Evolutionary conservation across 1,140 invertebrate species (phyloP).

Genomic region (Philotrypesis tridentata): DNA sequence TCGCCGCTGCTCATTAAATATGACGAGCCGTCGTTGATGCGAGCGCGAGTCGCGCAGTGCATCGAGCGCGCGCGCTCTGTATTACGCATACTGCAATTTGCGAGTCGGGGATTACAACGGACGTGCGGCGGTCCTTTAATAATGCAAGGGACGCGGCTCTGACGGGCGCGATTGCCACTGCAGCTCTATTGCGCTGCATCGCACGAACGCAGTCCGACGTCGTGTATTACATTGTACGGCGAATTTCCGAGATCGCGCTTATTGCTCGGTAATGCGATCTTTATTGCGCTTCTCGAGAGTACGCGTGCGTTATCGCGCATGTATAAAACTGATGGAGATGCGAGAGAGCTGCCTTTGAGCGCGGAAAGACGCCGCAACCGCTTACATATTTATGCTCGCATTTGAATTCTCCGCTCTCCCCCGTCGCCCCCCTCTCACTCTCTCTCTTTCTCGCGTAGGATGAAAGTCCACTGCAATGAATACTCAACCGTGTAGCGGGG

Average conservation of each 20-base stretch:
- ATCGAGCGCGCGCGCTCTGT: no score
- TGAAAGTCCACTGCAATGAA: not conserved
- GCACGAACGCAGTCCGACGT: no score
- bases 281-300: constrained; percentile 2
- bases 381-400: not conserved
- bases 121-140: not conserved
- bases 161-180: not conserved
- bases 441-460: not conserved
- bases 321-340: no score
- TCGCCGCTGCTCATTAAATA: not conserved
- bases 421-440: no score
- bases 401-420: not conserved
- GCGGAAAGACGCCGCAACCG: no score
- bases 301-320: no score
- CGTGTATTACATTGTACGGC: not conserved
- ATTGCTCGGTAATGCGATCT: not conserved
- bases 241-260: not conserved
- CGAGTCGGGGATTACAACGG: constrained; percentile 8
- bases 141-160: not conserved
- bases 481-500: not conserved
- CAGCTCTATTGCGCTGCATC: no score
- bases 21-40: not conserved
- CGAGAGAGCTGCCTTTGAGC: no score
- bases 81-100: not conserved
- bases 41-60: not conserved